These are phyloP conservation scores for Drosophila mimica DNA, from an alignment of 2,888 invertebrate genomes.

Conservation along the genomic window DNA sequence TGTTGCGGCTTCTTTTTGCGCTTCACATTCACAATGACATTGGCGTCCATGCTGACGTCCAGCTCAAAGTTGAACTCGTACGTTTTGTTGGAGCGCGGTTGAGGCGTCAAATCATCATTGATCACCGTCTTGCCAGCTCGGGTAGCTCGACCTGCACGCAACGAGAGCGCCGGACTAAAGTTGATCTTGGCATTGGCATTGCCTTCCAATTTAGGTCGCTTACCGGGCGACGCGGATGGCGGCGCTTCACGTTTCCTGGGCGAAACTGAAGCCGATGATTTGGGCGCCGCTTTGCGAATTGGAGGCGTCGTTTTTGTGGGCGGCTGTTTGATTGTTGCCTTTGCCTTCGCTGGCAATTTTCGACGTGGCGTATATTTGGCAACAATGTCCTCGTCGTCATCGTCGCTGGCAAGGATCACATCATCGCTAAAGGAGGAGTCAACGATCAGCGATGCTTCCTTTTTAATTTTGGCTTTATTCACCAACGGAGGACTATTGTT, in stretches of 20 bases:
- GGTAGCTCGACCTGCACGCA: conserved; percentile 67
- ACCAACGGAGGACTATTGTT: conserved; percentile 50
- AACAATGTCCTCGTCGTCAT: conserved; percentile 55
- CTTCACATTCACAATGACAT: conserved; percentile 84
- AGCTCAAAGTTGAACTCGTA: conserved; percentile 85
- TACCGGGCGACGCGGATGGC: conserved; percentile 34
- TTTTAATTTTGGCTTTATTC: conserved; percentile 44
- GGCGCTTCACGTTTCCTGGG: conserved; percentile 49
- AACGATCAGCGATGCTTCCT: conserved; percentile 2
- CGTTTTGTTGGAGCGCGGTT: conserved; percentile 81
- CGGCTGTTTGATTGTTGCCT: neutral
- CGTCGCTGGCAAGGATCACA: conserved; percentile 68
- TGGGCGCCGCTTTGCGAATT: conserved; percentile 19
- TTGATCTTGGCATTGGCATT: conserved; percentile 64
- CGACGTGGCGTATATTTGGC: conserved; percentile 39
- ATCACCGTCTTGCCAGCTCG: conserved; percentile 83
- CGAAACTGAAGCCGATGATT: conserved; percentile 36
- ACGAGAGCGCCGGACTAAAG: conserved; percentile 76
- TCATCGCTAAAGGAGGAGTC: conserved; percentile 55
- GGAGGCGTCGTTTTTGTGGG: conserved; percentile 26
- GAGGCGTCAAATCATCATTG: conserved; percentile 83
- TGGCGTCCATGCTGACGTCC: conserved; percentile 85
- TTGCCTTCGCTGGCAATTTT: conserved; percentile 28
- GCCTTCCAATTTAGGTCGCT: conserved; percentile 49
- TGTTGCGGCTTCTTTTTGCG: conserved; percentile 80